Conservation (phyloP, 2,113 vertebrate species). For the Oriolus oriolus region DNA sequence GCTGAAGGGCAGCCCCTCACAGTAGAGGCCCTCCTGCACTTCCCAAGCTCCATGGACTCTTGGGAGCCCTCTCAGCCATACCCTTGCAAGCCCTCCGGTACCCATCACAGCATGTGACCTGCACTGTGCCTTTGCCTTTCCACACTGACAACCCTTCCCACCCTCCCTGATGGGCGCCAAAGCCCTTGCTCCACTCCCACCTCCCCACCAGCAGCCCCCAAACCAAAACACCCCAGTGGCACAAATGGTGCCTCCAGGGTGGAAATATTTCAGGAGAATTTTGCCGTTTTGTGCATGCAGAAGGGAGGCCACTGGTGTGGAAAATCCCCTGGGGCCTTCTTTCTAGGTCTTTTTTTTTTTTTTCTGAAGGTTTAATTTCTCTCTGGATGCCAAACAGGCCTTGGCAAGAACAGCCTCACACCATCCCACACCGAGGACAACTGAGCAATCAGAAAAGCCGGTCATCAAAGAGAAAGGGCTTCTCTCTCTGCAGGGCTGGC, state of each 20-base stretch:
- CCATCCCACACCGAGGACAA: neutral
- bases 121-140: neutral
- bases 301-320: neutral
- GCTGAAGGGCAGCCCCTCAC: neutral
- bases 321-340: neutral
- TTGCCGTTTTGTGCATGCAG: rapidly evolving
- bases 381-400: neutral
- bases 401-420: neutral
- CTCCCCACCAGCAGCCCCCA: neutral
- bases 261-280: neutral
- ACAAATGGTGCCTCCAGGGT: rapidly evolving
- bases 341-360: neutral
- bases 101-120: neutral
- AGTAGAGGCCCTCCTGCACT: neutral
- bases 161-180: neutral
- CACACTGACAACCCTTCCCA: neutral
- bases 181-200: neutral
- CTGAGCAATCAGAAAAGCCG: neutral
- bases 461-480: neutral
- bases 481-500: neutral
- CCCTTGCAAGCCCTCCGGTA: rapidly evolving
- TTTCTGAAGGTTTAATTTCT: neutral
- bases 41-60: neutral
- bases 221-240: rapidly evolving
- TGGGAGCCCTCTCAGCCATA: neutral